Conservation (phyloP, 2,888 invertebrate genomes). For the Schrankia costaestrigalis region DNA sequence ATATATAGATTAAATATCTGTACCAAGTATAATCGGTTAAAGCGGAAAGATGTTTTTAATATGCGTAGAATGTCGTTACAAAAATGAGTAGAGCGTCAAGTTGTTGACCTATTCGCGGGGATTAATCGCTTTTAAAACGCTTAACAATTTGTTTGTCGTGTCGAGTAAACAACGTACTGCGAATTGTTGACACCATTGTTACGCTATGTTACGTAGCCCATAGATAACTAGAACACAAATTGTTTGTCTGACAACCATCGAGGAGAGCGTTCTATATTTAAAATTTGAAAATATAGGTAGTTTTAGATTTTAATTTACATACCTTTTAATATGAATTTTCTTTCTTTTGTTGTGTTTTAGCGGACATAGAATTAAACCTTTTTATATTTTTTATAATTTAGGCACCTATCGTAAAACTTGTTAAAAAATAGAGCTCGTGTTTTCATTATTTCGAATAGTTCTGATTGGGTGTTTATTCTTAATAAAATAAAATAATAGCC, state of each 20-base stretch:
- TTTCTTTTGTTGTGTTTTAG: too few relatives aligned
- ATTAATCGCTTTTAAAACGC: constrained; percentile 25
- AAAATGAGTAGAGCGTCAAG: constrained; percentile 16
- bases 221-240: constrained; percentile 36
- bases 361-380: too few relatives aligned
- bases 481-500: too few relatives aligned
- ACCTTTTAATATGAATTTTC: neutral
- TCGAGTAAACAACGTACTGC: constrained; percentile 27
- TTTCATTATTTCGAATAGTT: too few relatives aligned
- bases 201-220: constrained; percentile 35
- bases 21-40: neutral
- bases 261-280: constrained; percentile 14
- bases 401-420: too few relatives aligned
- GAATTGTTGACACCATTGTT: constrained; percentile 39
- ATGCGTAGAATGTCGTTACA: constrained; percentile 14
- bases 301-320: constrained; percentile 20
- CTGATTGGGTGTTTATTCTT: too few relatives aligned
- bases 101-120: constrained; percentile 20
- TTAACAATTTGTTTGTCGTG: constrained; percentile 17
- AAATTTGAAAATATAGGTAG: constrained; percentile 16
- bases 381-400: too few relatives aligned
- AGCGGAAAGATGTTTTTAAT: constrained; percentile 21
- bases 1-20: neutral
- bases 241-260: constrained; percentile 26
- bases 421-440: too few relatives aligned